These are phyloP conservation scores for Lutraria lutraria DNA, from an alignment of 2,888 invertebrate species.

Conservation along the genomic window DNA sequence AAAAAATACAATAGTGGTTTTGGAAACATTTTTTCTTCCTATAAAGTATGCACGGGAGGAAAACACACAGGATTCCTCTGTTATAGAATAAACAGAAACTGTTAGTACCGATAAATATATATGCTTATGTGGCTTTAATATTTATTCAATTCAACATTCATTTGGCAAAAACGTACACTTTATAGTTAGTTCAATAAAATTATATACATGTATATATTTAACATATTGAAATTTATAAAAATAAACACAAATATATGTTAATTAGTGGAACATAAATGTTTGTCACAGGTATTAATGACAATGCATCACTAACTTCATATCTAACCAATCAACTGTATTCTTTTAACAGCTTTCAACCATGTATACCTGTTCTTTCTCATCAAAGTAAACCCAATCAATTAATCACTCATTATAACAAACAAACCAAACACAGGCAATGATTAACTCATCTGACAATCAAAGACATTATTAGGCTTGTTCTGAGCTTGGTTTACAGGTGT, in stretches of 20 bases:
- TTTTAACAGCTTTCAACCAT: conserved; percentile 4
- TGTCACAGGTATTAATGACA: not conserved
- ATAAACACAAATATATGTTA: not conserved
- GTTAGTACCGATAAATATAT: too few species aligned
- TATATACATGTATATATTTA: not conserved
- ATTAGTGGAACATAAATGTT: too few species aligned
- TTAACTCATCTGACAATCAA: conserved; percentile 32
- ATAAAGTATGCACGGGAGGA: too few species aligned
- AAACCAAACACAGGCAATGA: conserved; percentile 30
- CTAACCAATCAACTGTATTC: not conserved
- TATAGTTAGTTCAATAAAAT: too few species aligned
- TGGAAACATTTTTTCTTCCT: too few species aligned
- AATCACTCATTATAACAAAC: conserved; percentile 27
- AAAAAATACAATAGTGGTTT: too few species aligned
- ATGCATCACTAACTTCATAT: not conserved
- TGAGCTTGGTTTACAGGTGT: not conserved
- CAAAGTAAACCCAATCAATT: conserved; percentile 10
- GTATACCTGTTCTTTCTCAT: not conserved
- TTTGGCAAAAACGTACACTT: too few species aligned
- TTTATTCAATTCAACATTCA: too few species aligned
- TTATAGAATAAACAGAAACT: too few species aligned
- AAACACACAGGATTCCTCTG: too few species aligned
- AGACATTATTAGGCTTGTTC: not conserved
- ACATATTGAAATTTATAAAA: not conserved
- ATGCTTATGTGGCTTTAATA: not conserved